phyloP scores from a whole-genome alignment of 2,888 invertebrate species.

The Ashinkailepas kermadecensis region DNA sequence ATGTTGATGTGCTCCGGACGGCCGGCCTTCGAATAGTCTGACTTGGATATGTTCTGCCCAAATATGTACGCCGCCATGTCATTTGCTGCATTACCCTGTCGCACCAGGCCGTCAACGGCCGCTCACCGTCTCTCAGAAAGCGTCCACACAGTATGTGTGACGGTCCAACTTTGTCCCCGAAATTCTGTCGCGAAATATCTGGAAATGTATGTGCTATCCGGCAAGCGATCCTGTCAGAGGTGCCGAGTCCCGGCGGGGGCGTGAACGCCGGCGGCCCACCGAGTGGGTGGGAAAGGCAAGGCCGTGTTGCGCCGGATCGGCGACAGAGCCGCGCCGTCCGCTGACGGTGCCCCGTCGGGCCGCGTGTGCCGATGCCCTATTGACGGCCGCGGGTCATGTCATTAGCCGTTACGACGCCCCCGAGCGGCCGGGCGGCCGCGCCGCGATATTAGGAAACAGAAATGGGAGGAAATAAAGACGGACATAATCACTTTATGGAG shows the following conservation, averaged over 20 bases:
- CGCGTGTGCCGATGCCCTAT: constrained; percentile 4
- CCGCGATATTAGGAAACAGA: constrained; percentile 6
- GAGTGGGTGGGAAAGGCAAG: neutral
- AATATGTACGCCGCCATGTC: too few species aligned
- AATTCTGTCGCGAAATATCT: neutral
- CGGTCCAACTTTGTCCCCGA: neutral
- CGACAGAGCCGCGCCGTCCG: neutral
- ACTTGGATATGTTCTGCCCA: too few species aligned
- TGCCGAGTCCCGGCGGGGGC: neutral
- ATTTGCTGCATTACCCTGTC: too few species aligned
- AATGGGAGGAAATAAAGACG: neutral
- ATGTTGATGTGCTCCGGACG: too few species aligned
- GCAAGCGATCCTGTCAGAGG: neutral
- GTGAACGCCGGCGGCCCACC: neutral
- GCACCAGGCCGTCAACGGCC: too few species aligned
- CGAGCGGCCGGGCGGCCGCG: neutral
- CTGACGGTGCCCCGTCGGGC: neutral
- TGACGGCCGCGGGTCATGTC: constrained; percentile 6
- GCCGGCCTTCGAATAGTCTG: too few species aligned
- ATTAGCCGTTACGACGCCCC: constrained; percentile 3
- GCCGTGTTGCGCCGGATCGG: neutral
- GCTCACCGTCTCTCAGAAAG: too few species aligned
- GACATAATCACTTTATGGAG: neutral
- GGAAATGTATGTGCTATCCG: neutral
- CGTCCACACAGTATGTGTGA: neutral